Evolutionary conservation across 2,113 vertebrate genomes (phyloP).

Genomic region (Sciurus niger): DNA sequence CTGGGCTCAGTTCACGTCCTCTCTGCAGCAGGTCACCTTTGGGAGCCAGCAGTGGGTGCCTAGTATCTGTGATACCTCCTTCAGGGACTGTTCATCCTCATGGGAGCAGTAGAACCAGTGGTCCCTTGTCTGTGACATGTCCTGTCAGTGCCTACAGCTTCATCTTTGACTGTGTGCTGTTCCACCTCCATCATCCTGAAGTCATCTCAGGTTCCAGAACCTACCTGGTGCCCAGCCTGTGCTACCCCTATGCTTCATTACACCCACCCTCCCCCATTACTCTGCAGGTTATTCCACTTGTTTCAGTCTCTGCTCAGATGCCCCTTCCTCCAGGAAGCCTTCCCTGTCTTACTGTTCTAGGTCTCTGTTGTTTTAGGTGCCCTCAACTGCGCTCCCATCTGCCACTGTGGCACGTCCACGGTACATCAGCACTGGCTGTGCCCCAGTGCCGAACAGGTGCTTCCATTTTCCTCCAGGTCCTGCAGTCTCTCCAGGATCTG

Average conservation of each 20-base stretch:
- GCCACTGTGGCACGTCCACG: neutral
- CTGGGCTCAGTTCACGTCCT: too few species aligned
- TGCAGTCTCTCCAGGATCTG: neutral
- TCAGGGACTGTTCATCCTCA: neutral
- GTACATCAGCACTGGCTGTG: neutral
- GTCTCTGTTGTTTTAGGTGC: neutral
- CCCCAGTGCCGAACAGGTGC: neutral
- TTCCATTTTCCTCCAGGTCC: neutral
- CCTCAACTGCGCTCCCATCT: neutral
- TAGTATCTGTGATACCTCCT: neutral
- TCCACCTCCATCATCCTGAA: neutral
- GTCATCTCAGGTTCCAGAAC: neutral
- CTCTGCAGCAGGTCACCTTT: neutral
- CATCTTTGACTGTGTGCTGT: neutral
- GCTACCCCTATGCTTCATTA: neutral
- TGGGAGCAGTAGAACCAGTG: neutral
- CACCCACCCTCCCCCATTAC: neutral
- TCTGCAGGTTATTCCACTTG: neutral
- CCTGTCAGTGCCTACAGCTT: neutral
- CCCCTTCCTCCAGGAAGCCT: neutral
- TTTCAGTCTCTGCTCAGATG: neutral
- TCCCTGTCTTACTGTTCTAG: neutral
- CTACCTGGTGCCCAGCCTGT: neutral
- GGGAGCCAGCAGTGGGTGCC: neutral
- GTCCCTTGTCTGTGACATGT: rapidly evolving